phyloP scores from a whole-genome alignment of 2,888 invertebrate species.

The Molanna angustata region DNA sequence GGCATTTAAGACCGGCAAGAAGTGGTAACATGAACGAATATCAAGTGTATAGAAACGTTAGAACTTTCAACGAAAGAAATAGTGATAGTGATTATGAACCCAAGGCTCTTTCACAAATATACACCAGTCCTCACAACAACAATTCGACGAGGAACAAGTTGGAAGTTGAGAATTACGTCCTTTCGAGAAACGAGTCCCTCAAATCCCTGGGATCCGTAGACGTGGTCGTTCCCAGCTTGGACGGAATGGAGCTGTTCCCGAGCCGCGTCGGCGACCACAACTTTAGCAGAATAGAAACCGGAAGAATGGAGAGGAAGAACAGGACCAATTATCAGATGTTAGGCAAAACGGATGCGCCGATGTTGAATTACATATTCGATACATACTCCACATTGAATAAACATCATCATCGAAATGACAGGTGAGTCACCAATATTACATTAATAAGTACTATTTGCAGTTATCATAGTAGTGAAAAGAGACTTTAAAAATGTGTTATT shows the following conservation, averaged over 20 bases:
- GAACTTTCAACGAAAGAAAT: neutral
- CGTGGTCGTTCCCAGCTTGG: conserved; percentile 26
- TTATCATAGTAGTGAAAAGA: too few species aligned
- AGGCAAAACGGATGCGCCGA: conserved; percentile 63
- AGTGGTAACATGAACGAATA: conserved; percentile 2
- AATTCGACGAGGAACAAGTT: conserved; percentile 4
- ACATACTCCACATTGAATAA: conserved; percentile 66
- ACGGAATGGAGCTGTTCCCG: conserved; percentile 16
- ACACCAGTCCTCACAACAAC: conserved; percentile 2
- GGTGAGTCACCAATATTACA: too few species aligned
- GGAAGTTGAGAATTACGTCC: conserved; percentile 23
- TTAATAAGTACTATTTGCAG: too few species aligned
- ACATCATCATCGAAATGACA: conserved; percentile 64
- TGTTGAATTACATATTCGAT: conserved; percentile 73
- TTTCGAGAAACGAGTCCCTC: conserved; percentile 21
- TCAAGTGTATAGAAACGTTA: neutral
- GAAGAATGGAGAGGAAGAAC: conserved; percentile 4
- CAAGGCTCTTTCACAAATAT: conserved; percentile 5
- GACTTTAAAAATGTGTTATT: too few species aligned
- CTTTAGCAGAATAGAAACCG: conserved; percentile 1
- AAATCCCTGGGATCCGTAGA: conserved; percentile 29
- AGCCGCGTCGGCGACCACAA: conserved; percentile 11
- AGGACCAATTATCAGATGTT: conserved; percentile 37
- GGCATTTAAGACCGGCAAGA: conserved; percentile 5
- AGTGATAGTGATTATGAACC: neutral